phyloP scores from a whole-genome alignment of 2,888 invertebrate species.

The Herminia tarsipennalis region DNA sequence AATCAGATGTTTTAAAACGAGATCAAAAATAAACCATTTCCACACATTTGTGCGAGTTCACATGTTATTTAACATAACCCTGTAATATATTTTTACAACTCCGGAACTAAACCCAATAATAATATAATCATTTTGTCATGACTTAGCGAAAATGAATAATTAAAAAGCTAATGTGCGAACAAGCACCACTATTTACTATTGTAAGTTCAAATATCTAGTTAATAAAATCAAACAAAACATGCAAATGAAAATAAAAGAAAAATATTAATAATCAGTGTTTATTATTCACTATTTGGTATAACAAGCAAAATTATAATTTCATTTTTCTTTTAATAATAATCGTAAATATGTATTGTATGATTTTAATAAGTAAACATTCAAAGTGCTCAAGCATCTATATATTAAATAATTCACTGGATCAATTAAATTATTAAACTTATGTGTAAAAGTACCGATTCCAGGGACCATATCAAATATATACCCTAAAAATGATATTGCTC shows the following conservation, averaged over 20 bases:
- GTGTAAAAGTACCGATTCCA: constrained; percentile 59
- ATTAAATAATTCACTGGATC: constrained; percentile 64
- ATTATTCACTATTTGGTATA: constrained; percentile 2
- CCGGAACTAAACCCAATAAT: constrained; percentile 22
- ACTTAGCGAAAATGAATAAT: constrained; percentile 46
- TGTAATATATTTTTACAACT: constrained; percentile 49
- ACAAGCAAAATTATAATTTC: background rate
- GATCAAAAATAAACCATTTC: constrained; percentile 8
- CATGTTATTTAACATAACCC: constrained; percentile 52
- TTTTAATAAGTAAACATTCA: constrained; percentile 30
- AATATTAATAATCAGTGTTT: constrained; percentile 6
- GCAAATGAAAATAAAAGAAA: constrained; percentile 12
- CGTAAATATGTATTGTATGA: constrained; percentile 15
- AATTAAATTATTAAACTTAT: constrained; percentile 49
- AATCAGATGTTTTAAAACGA: too few species aligned
- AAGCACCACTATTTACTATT: constrained; percentile 56
- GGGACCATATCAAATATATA: constrained; percentile 46
- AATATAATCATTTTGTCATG: constrained; percentile 39
- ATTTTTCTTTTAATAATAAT: background rate
- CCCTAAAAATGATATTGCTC: constrained; percentile 50
- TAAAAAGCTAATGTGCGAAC: constrained; percentile 47
- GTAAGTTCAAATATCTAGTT: constrained; percentile 16
- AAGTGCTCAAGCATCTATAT: constrained; percentile 59
- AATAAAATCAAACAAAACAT: constrained; percentile 21
- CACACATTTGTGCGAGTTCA: constrained; percentile 30